phyloP scores from a whole-genome alignment of 2,888 invertebrate species.

The Lasius platythorax region DNA sequence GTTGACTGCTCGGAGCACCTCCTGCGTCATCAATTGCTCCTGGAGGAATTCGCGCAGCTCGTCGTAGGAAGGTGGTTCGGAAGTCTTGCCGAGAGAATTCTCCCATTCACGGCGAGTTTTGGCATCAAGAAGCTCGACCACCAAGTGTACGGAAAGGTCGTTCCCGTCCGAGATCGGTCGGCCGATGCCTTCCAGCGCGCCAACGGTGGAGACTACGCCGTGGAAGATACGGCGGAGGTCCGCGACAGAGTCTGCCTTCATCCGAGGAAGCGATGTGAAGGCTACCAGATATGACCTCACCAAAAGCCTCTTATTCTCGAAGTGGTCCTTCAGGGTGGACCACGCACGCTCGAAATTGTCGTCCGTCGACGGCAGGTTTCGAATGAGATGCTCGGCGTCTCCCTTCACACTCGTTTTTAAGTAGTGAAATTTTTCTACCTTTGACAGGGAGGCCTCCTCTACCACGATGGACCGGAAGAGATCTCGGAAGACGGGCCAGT shows the following conservation, averaged over 20 bases:
- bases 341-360: no score
- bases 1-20: neutral
- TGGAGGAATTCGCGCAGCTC: neutral
- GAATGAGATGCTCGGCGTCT: neutral
- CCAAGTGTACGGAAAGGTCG: neutral
- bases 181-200: neutral
- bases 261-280: neutral
- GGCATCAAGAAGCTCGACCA: neutral
- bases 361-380: no score
- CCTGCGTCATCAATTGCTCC: neutral
- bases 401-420: no score
- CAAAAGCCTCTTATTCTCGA: no score
- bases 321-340: neutral
- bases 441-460: no score
- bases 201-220: neutral
- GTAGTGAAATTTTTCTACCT: neutral
- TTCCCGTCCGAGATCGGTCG: neutral
- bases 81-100: neutral
- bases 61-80: neutral
- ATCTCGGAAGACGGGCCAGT: neutral
- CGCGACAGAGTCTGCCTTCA: no score
- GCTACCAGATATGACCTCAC: neutral
- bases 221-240: no score
- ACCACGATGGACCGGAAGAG: neutral
- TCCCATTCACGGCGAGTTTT: neutral